Evolutionary conservation across 2,888 invertebrate genomes (phyloP), one percentile per base, ranked within the genome.

Genomic region (Watsonalla cultraria): DNA sequence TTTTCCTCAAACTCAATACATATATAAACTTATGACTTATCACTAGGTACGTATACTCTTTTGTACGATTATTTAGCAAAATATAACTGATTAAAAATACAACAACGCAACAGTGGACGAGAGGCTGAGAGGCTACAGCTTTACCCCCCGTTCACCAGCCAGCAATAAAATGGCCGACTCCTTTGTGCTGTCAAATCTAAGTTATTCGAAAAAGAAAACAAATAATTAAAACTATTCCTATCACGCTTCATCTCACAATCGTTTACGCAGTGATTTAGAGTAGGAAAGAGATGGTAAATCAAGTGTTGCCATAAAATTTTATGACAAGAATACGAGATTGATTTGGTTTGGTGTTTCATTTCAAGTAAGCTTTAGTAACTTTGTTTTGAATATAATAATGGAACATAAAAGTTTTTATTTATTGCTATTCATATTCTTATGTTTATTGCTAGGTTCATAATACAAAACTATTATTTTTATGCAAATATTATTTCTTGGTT

Each of bases 141-240:
- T 80, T 78, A 76, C 73, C 74, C 73, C 48, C 74, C 72, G 69
- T 66, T 77, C 76, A 73, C 76, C 74, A 78, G 73, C 68, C 74
- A 79, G 82, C 78, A 84, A 84, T 90, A 91, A 91, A 88, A 91
- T 91, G 91, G 91, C 91, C 84, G 90, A 82, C 83, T 84, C 77
- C 85, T 89, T 90, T 89, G 89, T 89, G 86, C 89, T 90, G 90
- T 90, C 90, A 90, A 85, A 84, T 66, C 69, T 78, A 72, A 84
- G 77, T 75, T 82, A 80, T 80, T 77, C 70, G 76, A 75, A 80
- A 84, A 86, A 82, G 85, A 87, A 86, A 88, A 86, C 82, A 88
- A 86, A 86, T 81, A 89, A 82, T 82, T 83, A 84, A 80, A 86
- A 78, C 76, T 84, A 76, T 76, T 76, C 69, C 78, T 71, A 71